Evolutionary conservation across 2,113 vertebrate genomes (phyloP).

Genomic region (Amblyopsis rosae): DNA sequence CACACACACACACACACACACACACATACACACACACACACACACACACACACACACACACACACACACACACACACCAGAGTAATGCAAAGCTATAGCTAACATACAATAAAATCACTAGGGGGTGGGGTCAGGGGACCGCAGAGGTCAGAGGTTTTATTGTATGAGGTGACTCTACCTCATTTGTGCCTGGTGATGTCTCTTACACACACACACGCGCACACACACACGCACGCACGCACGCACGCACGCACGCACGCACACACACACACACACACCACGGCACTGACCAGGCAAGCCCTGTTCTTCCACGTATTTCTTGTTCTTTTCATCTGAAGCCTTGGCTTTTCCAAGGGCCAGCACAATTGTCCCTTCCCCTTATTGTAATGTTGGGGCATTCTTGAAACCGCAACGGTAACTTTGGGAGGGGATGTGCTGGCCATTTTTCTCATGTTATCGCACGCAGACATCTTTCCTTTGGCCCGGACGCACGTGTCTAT

Average conservation of each 20-base stretch:
- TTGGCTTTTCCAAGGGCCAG: slow-evolving; percentile 61
- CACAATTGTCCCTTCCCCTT: slow-evolving; percentile 76
- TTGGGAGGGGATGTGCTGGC: slow-evolving; percentile 63
- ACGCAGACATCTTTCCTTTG: slow-evolving; percentile 68
- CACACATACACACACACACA: too few relatives aligned
- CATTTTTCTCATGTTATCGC: slow-evolving; percentile 71
- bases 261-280: neutral
- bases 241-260: neutral
- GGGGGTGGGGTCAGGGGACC: neutral
- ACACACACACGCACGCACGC: neutral
- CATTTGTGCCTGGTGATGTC: slow-evolving; percentile 30
- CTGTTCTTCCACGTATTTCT: slow-evolving; percentile 28
- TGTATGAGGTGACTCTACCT: slow-evolving; percentile 33
- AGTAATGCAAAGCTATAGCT: neutral
- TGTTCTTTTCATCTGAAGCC: slow-evolving; percentile 60
- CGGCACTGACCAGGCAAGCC: slow-evolving; percentile 42
- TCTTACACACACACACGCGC: neutral
- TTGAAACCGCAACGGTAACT: slow-evolving; percentile 55
- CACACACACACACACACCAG: neutral
- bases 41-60: neutral
- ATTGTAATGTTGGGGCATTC: slow-evolving; percentile 64
- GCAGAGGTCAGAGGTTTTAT: slow-evolving; percentile 32
- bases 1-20: neutral
- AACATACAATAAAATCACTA: neutral
- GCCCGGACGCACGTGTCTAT: slow-evolving; percentile 45